Evolutionary conservation across 2,113 vertebrate species (phyloP).

Genomic region (Seriola dumerili): DNA sequence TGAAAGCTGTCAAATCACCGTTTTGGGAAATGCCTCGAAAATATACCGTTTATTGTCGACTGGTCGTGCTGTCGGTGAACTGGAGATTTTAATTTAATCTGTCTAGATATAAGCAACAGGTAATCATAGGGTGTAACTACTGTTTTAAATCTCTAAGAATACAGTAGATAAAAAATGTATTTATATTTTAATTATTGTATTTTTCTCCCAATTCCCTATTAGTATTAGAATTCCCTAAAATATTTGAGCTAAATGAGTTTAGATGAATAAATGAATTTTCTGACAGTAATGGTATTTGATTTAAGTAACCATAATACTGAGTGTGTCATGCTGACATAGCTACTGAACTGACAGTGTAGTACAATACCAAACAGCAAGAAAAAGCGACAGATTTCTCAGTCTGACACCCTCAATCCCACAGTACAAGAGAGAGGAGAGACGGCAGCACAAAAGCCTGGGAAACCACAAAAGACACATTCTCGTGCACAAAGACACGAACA

Average conservation of each 20-base stretch:
- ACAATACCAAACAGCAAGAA: slow-evolving; percentile 31
- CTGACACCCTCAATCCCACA: slow-evolving; percentile 55
- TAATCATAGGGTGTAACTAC: neutral
- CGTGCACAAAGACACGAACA: slow-evolving; percentile 29
- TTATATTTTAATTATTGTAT: too few relatives aligned
- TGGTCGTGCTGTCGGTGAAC: neutral
- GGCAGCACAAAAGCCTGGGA: slow-evolving; percentile 58
- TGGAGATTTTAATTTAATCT: neutral
- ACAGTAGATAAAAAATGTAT: neutral
- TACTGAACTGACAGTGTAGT: slow-evolving; percentile 39
- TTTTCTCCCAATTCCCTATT: neutral
- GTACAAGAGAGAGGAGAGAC: slow-evolving; percentile 56
- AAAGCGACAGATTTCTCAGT: slow-evolving; percentile 30
- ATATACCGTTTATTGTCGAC: neutral
- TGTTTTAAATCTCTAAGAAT: too few relatives aligned
- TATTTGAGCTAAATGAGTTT: neutral
- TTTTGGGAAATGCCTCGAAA: neutral
- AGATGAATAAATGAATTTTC: neutral
- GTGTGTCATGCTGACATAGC: slow-evolving; percentile 25
- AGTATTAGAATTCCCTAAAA: neutral
- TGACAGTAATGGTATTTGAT: neutral
- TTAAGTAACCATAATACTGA: slow-evolving; percentile 4
- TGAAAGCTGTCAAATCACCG: neutral
- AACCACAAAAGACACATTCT: slow-evolving; percentile 56
- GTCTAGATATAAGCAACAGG: neutral